Evolutionary conservation across 2,797 vertebrate species (phyloP), one percentile per base, ranked within the genome.

Genomic region (Xenops minutus): DNA sequence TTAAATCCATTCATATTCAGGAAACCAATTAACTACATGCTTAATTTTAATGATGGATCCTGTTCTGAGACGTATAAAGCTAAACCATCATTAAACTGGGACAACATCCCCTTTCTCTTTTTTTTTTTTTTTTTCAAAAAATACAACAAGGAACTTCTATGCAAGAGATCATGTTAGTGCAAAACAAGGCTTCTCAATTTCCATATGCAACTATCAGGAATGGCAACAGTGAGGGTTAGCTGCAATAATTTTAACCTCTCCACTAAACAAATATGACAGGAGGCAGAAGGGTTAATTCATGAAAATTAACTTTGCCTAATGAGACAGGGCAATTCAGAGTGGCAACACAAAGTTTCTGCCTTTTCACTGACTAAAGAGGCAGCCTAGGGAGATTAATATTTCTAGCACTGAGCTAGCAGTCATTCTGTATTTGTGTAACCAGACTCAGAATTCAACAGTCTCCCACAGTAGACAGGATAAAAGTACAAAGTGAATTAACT

Each of bases 31-130:
- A 96, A 95, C 69, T 49, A 90, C 69, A 84, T 63, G 73, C 73
- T 93, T 96, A 93, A 88, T 94, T 96, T 88, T 88, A 94, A 92
- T 95, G 89, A 93, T 76, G 39, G 48, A 89, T 89, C 55, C 44
- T 90, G 44, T 84, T 55, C 48, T 61, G 36, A 74, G 62, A 39
- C 11, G 46, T 85, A 10, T 83, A 89, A 93, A 93, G 59, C 55
- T 82, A 72, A 87, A 91, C 23, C 79, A 37, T 17, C 48, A 34
- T 72, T 88, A 68, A 88, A 86, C 29, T 66, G 43, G 22, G n/a
- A 59, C 30, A 37, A 46, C 32, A 26, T 6, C 29, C 12, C 18
- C n/a, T 75, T 85, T 74, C n/a, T 55, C 72, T 68, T 81, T 19
- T 39, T 52, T 79, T 52, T 79, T 68, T 81, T 19, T 39, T 52